These are phyloP conservation scores for Nesospiza acunhae DNA, from an alignment of 2,113 vertebrate genomes.

Conservation along the genomic window DNA sequence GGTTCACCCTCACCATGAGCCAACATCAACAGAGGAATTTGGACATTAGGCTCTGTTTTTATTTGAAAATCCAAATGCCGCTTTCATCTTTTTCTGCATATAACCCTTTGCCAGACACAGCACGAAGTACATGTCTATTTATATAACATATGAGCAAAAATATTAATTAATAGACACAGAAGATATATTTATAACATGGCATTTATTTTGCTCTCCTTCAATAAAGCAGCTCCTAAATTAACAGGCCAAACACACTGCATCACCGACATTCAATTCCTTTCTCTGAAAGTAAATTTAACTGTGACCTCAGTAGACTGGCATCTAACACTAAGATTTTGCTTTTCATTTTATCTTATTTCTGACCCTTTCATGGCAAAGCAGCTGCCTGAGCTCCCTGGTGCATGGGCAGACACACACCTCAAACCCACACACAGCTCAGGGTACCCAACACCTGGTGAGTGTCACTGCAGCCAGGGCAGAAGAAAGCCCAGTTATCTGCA, in stretches of 20 bases:
- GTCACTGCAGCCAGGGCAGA: background rate
- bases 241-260: slow-evolving; percentile 20
- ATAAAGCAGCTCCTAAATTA: slow-evolving; percentile 16
- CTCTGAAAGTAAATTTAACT: slow-evolving; percentile 37
- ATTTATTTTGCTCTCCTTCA: slow-evolving; percentile 36
- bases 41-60: slow-evolving; percentile 33
- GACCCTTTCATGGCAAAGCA: background rate
- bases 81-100: slow-evolving; percentile 40
- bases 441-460: background rate
- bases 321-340: slow-evolving; percentile 4
- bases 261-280: background rate
- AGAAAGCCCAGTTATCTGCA: background rate
- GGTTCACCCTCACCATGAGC: background rate
- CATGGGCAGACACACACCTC: accelerated
- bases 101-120: background rate
- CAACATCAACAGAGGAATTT: slow-evolving; percentile 49
- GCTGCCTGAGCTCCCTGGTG: background rate
- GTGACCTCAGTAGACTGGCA: slow-evolving; percentile 52
- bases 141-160: slow-evolving; percentile 29
- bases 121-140: slow-evolving; percentile 15
- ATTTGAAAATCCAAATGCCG: slow-evolving; percentile 43
- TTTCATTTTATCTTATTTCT: slow-evolving; percentile 40
- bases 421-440: background rate
- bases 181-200: background rate
- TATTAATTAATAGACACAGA: slow-evolving; percentile 40